Base-by-base conservation (phyloP, 2,797 vertebrate genomes). In the Sebastes variabilis region DNA sequence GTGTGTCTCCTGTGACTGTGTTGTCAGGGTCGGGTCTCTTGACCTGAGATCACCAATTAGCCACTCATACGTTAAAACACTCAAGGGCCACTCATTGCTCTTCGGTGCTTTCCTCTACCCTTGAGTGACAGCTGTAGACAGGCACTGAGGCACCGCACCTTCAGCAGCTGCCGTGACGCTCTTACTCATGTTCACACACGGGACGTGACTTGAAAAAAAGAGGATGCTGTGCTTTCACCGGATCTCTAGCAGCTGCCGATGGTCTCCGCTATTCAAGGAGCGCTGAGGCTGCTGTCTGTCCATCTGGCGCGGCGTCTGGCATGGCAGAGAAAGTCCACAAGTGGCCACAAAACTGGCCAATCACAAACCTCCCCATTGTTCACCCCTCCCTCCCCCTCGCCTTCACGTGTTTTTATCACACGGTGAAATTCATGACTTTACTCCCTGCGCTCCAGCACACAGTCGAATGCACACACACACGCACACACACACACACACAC, bases 41-140 rank as follows among this genome's bases (percentile, higher is more conserved):
- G 30, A 59, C 36, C n/a, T 68, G 52, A 72, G 20, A 62, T 79
- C 36, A 75, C 49, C 30, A 34, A 29, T 27, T 20, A 79, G 25
- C 25, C 25, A 60, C 30, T 30, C 52, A 82, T 65, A 74, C 77
- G 49, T 36, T 54, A 20, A 61, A 27, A 56, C 55, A 65, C 10
- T 32, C 18, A 5, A 9, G 65, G 49, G 29, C 20, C 30, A 38
- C n/a, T 34, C 4, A 6, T 66, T 38, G 9, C 49, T 18, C 49
- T 70, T 29, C 25, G 49, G 18, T 75, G 38, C n/a, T 18, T 59
- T 18, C 32, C 13, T 42, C 55, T 54, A 49, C 66, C 10, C 72
- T 73, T 85, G 88, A 92, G 65, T 74, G 82, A 87, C 91, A 88
- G 82, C 83, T 86, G 85, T 66, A 52, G 84, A 90, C 87, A 90